Percentiles rank a stretch among this genome's conserved stretches.
Conservation (phyloP, 30 jellyfish, hydroid and myxozoan genomes). For the Pseudorhiza aurosa region DNA sequence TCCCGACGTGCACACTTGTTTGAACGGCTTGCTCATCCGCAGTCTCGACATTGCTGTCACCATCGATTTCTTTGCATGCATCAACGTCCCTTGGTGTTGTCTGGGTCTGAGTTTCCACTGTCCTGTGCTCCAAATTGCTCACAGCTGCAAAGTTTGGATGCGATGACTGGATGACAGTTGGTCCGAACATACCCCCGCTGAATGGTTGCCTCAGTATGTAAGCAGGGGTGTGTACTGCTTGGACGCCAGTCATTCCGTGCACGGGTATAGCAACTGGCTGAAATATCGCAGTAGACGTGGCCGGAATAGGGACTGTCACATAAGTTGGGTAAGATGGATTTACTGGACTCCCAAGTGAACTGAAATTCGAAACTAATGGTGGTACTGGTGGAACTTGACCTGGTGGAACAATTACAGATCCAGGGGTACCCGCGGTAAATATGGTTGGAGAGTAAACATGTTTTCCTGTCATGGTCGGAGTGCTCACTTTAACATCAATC, state of each 20-base stretch:
- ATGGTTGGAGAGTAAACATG: conserved; percentile 44
- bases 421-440: conserved; percentile 61
- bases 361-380: conserved; percentile 44
- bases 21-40: conserved; percentile 3
- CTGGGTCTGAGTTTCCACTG: conserved; percentile 88
- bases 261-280: conserved; percentile 99
- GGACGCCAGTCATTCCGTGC: conserved; percentile 77
- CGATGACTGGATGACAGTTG: conserved; percentile 52
- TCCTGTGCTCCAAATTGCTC: conserved; percentile 75
- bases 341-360: conserved; percentile 55
- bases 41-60: not conserved
- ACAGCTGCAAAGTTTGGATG: conserved; percentile 54
- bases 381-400: conserved; percentile 84
- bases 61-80: not conserved
- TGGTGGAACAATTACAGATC: conserved; percentile 96
- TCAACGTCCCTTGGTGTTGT: conserved; percentile 42
- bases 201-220: conserved; percentile 91
- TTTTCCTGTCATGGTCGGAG: conserved; percentile 54
- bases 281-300: conserved; percentile 95
- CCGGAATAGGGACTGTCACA: conserved; percentile 97
- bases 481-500: conserved; percentile 72
- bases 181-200: conserved; percentile 88
- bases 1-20: conserved; percentile 3
- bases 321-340: conserved; percentile 89
- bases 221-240: conserved; percentile 97